Base-by-base conservation (phyloP, 2,113 vertebrate genomes). In the Rousettus leschenaultii region DNA sequence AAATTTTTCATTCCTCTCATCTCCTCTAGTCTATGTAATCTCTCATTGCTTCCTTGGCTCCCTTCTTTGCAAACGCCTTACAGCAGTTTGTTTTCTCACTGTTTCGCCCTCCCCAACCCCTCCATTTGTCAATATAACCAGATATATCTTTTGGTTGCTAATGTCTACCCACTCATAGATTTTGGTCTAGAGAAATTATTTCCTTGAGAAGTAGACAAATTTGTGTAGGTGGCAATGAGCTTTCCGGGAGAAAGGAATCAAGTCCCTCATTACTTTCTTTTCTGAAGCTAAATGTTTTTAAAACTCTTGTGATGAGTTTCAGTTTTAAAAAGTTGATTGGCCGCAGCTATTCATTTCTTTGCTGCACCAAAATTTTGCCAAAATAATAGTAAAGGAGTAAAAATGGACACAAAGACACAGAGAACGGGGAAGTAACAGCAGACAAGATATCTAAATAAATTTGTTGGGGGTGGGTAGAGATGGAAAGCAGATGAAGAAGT, bases 121-220 rank as follows among this genome's bases (percentile, higher is more conserved):
- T 83, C 30, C 55, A 57, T 73, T 94, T 89, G 86, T 89, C 35
- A 75, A 2, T 55, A 74, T 43, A 82, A 73, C 66, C 51, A 51
- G 74, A 15, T 82, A 82, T 74, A 68, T 89, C 78, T 89, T 83
- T 75, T 89, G 80, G 9, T 83, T 66, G 51, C 45, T 86, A 55
- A 94, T 71, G 61, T 82, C 74, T 83, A 65, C 74, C 55, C 22
- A 74, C 89, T 85, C 65, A 14, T 48, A 94, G 40, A n/a, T 68
- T 70, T 86, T 65, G 86, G 53, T 71, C 82, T 77, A 83, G 53
- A 82, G 68, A 95, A 90, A 90, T 71, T 30, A 53, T 80, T 92
- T 86, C 63, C 61, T 28, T 65, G 51, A 94, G 22, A 92, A 91
- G 38, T 53, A 48, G 53, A 59, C 4, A 53, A 40, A 28, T 86